Conservation (phyloP, 1,140 invertebrate genomes). For the Bombus waltoni region DNA sequence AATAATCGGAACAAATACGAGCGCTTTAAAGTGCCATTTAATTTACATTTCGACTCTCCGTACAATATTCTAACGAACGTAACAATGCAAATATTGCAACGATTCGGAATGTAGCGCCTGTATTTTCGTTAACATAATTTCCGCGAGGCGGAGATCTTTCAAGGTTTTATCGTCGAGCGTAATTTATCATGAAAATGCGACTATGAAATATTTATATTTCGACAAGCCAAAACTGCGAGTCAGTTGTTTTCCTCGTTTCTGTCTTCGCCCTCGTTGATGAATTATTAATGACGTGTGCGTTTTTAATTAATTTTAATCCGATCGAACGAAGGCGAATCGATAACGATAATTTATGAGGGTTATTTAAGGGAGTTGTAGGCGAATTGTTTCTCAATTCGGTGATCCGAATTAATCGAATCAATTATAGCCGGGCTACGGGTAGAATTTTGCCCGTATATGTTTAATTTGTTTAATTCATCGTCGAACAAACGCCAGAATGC, state of each 20-base stretch:
- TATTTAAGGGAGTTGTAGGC: neutral
- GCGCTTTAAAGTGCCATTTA: neutral
- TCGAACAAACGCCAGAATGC: neutral
- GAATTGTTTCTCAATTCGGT: neutral
- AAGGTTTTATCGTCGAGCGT: neutral
- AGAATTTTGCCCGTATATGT: neutral
- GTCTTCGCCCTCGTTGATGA: neutral
- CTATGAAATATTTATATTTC: slow-evolving; percentile 30
- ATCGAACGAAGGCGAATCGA: neutral
- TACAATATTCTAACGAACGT: neutral
- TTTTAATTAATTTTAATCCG: slow-evolving; percentile 15
- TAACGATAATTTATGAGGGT: neutral
- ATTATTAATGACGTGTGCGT: slow-evolving; percentile 28
- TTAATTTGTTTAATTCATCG: slow-evolving; percentile 2
- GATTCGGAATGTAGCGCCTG: neutral
- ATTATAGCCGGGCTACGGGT: neutral
- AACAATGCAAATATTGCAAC: neutral
- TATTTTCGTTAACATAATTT: neutral
- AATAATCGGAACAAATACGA: neutral
- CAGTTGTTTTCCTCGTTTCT: neutral
- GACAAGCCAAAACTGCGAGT: neutral
- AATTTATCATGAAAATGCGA: neutral
- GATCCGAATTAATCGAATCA: neutral
- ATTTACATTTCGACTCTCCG: neutral
- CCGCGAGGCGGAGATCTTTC: neutral